Percentiles rank a stretch among this genome's conserved stretches.
phyloP scores from a whole-genome alignment of 2,113 vertebrate species.

The Cariama cristata region DNA sequence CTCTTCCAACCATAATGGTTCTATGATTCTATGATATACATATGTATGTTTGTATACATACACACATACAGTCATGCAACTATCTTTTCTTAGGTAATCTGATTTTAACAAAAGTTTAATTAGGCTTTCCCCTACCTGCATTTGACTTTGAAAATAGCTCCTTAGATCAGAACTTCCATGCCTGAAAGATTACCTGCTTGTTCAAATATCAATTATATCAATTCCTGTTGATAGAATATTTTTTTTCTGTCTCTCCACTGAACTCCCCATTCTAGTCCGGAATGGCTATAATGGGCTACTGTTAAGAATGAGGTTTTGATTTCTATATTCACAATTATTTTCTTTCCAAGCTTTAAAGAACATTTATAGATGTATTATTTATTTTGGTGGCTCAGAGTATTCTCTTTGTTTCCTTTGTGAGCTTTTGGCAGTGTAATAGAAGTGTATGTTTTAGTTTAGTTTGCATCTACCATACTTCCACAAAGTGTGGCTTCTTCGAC shows the following conservation, averaged over 20 bases:
- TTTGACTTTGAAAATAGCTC: neutral
- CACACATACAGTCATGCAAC: rapidly evolving
- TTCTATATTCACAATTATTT: neutral
- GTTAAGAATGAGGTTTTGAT: neutral
- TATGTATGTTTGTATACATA: neutral
- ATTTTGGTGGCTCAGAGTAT: neutral
- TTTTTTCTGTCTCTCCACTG: neutral
- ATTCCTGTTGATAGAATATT: neutral
- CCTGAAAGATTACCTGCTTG: neutral
- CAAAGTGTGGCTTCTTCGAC: neutral
- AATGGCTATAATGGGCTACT: neutral
- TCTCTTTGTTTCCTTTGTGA: neutral
- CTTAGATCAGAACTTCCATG: neutral
- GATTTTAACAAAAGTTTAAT: neutral
- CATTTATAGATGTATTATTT: neutral
- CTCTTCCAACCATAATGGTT: no score
- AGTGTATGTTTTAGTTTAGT: neutral
- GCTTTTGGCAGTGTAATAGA: neutral
- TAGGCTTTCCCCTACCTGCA: neutral
- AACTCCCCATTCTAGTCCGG: no score
- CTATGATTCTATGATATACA: no score
- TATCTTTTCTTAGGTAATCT: neutral
- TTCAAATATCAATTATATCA: neutral
- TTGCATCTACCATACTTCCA: neutral
- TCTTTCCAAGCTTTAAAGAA: neutral